phyloP scores from a whole-genome alignment of 2,888 invertebrate genomes.

The Electrophaes corylata region DNA sequence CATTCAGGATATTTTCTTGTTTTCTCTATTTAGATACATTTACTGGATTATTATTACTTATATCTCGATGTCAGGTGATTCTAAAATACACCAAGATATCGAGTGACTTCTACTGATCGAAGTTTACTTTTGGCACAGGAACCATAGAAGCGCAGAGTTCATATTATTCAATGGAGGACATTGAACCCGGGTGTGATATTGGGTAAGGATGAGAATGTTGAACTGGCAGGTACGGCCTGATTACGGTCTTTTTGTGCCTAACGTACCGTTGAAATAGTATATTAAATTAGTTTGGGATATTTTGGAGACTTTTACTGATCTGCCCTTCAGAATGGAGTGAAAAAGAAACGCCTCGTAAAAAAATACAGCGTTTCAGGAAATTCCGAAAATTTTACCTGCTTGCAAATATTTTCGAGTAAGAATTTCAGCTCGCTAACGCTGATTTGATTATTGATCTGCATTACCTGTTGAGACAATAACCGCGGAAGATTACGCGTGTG shows the following conservation, averaged over 20 bases:
- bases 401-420: not conserved
- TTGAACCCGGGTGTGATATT: constrained; percentile 17
- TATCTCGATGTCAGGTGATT: not conserved
- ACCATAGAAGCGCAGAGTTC: constrained; percentile 15
- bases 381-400: not conserved
- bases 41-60: not conserved
- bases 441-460: constrained; percentile 19
- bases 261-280: not conserved
- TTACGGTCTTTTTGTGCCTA: not conserved
- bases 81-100: not conserved
- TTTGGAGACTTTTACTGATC: not conserved
- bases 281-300: not conserved
- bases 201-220: not conserved
- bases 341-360: not conserved
- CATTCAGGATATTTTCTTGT: no score
- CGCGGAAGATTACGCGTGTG: constrained; percentile 38
- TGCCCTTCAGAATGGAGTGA: not conserved
- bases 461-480: constrained; percentile 45
- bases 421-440: not conserved
- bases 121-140: constrained; percentile 11
- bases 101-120: not conserved
- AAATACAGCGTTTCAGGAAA: not conserved
- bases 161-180: constrained; percentile 19
- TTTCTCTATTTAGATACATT: no score
- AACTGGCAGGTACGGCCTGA: not conserved